These are phyloP conservation scores for Lepidonotus clava DNA, from an alignment of 2,888 invertebrate genomes.

Conservation along the genomic window DNA sequence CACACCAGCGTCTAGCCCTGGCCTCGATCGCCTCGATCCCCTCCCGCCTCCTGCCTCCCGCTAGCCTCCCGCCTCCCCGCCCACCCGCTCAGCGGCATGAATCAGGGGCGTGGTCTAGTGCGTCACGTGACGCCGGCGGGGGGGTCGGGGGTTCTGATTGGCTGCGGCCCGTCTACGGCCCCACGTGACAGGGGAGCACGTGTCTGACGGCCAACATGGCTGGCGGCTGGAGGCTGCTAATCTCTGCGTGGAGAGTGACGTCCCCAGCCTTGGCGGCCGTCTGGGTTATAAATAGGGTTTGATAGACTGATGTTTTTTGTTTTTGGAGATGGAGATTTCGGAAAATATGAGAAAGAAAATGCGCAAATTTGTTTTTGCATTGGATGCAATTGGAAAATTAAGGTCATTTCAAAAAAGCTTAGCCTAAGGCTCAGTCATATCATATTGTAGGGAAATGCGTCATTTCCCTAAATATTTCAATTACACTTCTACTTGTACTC, in stretches of 20 bases:
- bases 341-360: too few relatives aligned
- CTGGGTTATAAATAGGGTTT: too few relatives aligned
- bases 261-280: background rate
- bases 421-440: too few relatives aligned
- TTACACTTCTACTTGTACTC: too few relatives aligned
- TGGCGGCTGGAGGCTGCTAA: background rate
- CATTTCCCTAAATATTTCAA: too few relatives aligned
- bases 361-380: too few relatives aligned
- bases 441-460: too few relatives aligned
- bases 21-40: background rate
- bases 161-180: background rate
- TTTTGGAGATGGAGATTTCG: too few relatives aligned
- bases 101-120: conserved; percentile 38
- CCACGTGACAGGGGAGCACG: conserved; percentile 40
- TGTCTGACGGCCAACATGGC: background rate
- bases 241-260: background rate
- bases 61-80: background rate
- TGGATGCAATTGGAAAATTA: too few relatives aligned
- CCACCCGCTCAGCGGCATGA: background rate
- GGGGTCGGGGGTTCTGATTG: conserved; percentile 25
- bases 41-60: background rate
- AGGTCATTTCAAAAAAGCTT: too few relatives aligned
- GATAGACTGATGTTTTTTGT: too few relatives aligned
- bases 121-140: conserved; percentile 22
- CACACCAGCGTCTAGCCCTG: background rate